These are phyloP conservation scores for Pluvianellus socialis DNA, from an alignment of 2,113 vertebrate genomes.

Conservation along the genomic window DNA sequence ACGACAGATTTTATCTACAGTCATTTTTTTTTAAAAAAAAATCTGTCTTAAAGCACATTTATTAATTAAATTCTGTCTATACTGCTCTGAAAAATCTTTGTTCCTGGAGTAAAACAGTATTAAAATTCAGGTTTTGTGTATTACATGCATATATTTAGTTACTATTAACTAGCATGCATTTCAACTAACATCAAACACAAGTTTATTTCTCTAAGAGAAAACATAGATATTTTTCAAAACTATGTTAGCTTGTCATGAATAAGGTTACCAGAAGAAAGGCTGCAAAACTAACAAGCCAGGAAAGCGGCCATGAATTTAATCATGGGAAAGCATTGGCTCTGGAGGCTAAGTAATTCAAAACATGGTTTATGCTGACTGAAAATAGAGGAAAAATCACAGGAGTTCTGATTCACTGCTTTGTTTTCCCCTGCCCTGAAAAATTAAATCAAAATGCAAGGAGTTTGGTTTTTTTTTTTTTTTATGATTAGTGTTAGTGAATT, in stretches of 20 bases:
- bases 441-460: background rate
- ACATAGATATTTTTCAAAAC: background rate
- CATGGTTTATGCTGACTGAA: background rate
- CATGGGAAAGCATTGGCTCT: background rate
- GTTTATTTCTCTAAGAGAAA: background rate
- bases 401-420: conserved; percentile 12
- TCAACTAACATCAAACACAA: background rate
- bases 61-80: background rate
- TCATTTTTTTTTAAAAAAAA: background rate
- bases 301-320: conserved; percentile 14
- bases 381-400: background rate
- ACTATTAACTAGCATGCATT: background rate
- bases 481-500: background rate
- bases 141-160: background rate
- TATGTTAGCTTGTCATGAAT: background rate
- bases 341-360: background rate
- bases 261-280: background rate
- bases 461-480: background rate
- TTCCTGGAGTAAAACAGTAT: background rate
- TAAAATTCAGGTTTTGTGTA: background rate
- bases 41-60: background rate
- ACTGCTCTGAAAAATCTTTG: background rate
- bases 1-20: background rate
- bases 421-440: background rate
- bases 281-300: background rate